phyloP scores from a whole-genome alignment of 2,797 vertebrate genomes.

The Hemibagrus guttatus region DNA sequence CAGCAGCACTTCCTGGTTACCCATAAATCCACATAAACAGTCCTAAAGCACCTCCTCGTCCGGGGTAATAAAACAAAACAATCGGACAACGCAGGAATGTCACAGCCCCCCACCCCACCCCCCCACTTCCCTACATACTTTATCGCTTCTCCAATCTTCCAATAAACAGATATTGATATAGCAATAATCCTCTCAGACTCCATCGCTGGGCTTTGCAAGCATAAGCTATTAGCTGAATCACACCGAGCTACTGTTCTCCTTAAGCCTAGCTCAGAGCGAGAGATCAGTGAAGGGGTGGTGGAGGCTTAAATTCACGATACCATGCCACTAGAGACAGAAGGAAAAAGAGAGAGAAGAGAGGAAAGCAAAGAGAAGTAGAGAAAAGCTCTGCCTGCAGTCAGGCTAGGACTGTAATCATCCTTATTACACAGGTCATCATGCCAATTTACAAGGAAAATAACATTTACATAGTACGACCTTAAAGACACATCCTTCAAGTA shows the following conservation, averaged over 20 bases:
- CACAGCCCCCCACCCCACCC: constrained; percentile 4
- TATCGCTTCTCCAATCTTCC: constrained; percentile 32
- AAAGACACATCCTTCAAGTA: not conserved
- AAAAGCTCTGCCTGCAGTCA: constrained; percentile 17
- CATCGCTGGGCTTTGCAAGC: constrained; percentile 25
- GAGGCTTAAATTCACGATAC: constrained; percentile 69
- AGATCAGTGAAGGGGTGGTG: constrained; percentile 40
- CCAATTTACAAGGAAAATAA: not conserved
- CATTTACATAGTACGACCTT: not conserved
- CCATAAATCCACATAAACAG: constrained; percentile 49
- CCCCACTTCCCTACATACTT: constrained; percentile 29
- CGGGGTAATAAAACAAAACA: constrained; percentile 56
- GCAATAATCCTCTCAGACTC: constrained; percentile 46
- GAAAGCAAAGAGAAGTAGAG: not conserved
- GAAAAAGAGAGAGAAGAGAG: not conserved
- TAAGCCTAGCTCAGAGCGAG: constrained; percentile 39
- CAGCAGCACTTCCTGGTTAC: constrained; percentile 42
- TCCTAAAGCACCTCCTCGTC: constrained; percentile 52
- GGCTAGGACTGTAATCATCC: constrained; percentile 31
- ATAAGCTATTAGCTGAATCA: constrained; percentile 45
- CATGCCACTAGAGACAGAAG: constrained; percentile 52
- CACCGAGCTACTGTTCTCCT: constrained; percentile 28
- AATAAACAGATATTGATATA: constrained; percentile 54
- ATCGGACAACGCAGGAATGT: constrained; percentile 45
- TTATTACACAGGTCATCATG: not conserved